Evolutionary conservation across 2,797 vertebrate species (phyloP).

Genomic region (Calcarius lapponicus): DNA sequence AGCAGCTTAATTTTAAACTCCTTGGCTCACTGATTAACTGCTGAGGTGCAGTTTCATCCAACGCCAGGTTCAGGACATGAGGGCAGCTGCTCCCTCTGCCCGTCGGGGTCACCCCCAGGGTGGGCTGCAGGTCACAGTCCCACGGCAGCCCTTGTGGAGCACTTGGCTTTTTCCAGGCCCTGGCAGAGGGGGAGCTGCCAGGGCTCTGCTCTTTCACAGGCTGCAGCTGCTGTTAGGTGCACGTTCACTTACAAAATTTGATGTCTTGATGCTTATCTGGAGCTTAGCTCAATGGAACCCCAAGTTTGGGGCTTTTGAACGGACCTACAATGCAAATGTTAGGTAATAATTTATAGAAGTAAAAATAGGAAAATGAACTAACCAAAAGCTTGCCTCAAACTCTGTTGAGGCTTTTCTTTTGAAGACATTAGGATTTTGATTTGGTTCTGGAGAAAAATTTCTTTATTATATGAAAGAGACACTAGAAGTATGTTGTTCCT

Average conservation of each 20-base stretch:
- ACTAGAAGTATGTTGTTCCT: neutral
- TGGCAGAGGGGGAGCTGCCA: neutral
- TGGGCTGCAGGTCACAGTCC: neutral
- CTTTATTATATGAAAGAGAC: neutral
- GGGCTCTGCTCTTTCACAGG: neutral
- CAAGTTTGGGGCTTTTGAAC: neutral
- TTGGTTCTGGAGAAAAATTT: neutral
- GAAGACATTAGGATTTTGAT: neutral
- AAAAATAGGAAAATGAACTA: neutral
- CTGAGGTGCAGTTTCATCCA: neutral
- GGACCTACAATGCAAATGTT: neutral
- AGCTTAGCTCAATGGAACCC: neutral
- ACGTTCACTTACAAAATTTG: neutral
- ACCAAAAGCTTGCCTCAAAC: neutral
- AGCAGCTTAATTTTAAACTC: neutral
- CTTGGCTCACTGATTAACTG: neutral
- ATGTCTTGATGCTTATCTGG: neutral
- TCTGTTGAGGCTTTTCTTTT: neutral
- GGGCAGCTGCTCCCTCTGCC: neutral
- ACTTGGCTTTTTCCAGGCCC: neutral
- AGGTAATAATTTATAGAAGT: neutral
- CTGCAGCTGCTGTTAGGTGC: neutral
- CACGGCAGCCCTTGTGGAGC: fast-evolving
- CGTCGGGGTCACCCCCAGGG: neutral
- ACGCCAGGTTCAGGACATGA: fast-evolving